phyloP scores from a whole-genome alignment of 1,140 invertebrate species.

The Platorchestia sp. region DNA sequence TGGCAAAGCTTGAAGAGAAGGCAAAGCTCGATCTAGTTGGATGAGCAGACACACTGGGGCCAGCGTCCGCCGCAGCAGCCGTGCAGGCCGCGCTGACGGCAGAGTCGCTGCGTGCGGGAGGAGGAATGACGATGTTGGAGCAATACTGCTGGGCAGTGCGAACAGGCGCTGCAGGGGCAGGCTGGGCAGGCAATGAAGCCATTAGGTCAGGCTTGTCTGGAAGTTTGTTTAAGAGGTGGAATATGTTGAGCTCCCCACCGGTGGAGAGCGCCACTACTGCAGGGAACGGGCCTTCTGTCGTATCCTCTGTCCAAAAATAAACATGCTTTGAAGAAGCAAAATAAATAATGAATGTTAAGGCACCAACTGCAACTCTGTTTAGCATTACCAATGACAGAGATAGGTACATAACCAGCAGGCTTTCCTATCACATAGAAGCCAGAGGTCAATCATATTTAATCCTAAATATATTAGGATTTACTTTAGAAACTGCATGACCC shows the following conservation, averaged over 20 bases:
- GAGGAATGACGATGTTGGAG: constrained; percentile 37
- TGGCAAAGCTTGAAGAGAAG: neutral
- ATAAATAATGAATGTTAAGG: neutral
- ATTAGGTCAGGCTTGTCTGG: neutral
- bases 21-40: neutral
- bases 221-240: constrained; percentile 11
- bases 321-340: neutral
- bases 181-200: neutral
- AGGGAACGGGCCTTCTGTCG: constrained; percentile 17
- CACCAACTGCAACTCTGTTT: neutral
- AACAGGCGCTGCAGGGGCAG: neutral
- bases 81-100: neutral
- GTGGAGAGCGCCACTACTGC: neutral
- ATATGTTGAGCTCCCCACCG: constrained; percentile 43
- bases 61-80: neutral
- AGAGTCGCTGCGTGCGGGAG: neutral
- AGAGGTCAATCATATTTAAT: no score
- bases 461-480: no score
- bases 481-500: no score
- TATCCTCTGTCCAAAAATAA: neutral
- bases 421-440: no score
- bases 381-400: no score
- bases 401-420: no score
- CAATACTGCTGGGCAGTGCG: constrained; percentile 31
- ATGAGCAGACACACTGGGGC: neutral